Base-by-base conservation (phyloP, 1,140 invertebrate species). In the Akabosia matsudoensis region DNA sequence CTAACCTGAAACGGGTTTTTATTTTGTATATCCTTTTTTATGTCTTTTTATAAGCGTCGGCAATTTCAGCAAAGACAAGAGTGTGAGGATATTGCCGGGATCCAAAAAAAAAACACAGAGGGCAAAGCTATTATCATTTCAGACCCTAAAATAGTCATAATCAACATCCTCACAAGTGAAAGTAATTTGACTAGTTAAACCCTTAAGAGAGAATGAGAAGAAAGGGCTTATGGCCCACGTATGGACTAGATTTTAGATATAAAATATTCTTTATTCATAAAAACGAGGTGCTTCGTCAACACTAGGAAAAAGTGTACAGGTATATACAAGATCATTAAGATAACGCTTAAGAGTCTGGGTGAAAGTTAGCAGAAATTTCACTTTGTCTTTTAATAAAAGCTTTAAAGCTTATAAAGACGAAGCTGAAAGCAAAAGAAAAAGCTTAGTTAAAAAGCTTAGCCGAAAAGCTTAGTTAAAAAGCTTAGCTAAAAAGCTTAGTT, bases 361-460 rank as follows among this genome's bases (percentile, higher is more conserved):
- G 28, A 30, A 67, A 24, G 28, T 67, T 67, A 67, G n/a, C n/a
- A 67, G 24, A 67, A 67, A 67, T 61, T 56, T 67, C 61, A 67
- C 28, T n/a, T 67, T 67, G 61, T 67, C 61, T 67, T 67, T 31
- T 31, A 67, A 28, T 67, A 28, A 30, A 24, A 67, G 28, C 61
- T 30, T 7, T 30, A 30, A 30, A 67, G 13, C 13, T 22, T 31
- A 67, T 67, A 30, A 31, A 28, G 61, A 28, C n/a, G 30, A 22
- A 67, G 54, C n/a, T n/a, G n/a, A n/a, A n/a, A n/a, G n/a, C n/a
- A n/a, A n/a, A n/a, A n/a, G n/a, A n/a, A n/a, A n/a, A n/a, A n/a
- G n/a, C n/a, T n/a, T n/a, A n/a, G n/a, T n/a, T n/a, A n/a, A n/a
- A n/a, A n/a, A n/a, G n/a, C n/a, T n/a, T n/a, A n/a, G n/a, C n/a